These are phyloP conservation scores for Aphelenchoides besseyi DNA, from an alignment of 1,140 invertebrate species.

Conservation along the genomic window DNA sequence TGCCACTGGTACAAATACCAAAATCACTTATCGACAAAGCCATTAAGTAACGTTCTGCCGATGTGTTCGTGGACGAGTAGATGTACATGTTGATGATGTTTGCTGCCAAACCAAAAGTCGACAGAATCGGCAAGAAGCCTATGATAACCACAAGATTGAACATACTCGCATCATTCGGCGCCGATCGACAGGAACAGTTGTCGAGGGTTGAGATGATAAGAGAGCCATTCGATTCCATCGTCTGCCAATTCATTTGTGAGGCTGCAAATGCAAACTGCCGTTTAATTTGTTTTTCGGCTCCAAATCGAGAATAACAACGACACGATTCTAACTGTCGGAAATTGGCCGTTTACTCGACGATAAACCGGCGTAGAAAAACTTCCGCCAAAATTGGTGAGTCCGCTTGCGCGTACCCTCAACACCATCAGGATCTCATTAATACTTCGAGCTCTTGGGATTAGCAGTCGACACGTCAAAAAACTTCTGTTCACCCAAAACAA, in stretches of 20 bases:
- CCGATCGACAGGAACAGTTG: slow-evolving; percentile 22
- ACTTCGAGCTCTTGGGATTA: too few species aligned
- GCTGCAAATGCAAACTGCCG: too few species aligned
- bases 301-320: too few species aligned
- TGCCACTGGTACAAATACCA: slow-evolving; percentile 44
- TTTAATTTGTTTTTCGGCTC: too few species aligned
- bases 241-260: not conserved
- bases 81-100: slow-evolving; percentile 23
- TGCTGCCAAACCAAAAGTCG: slow-evolving; percentile 11
- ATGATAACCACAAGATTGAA: slow-evolving; percentile 26
- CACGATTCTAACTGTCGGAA: too few species aligned
- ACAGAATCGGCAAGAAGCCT: slow-evolving; percentile 20
- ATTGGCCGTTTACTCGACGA: too few species aligned
- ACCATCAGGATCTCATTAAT: too few species aligned
- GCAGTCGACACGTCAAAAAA: too few species aligned
- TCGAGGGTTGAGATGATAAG: not conserved
- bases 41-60: slow-evolving; percentile 21
- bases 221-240: not conserved
- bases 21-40: slow-evolving; percentile 25
- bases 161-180: slow-evolving; percentile 21
- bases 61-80: not conserved
- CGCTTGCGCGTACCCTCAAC: too few species aligned
- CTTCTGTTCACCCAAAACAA: too few species aligned
- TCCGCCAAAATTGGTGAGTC: too few species aligned
- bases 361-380: too few species aligned